These are phyloP conservation scores for Limonius californicus DNA, from an alignment of 1,140 invertebrate species.

Conservation along the genomic window DNA sequence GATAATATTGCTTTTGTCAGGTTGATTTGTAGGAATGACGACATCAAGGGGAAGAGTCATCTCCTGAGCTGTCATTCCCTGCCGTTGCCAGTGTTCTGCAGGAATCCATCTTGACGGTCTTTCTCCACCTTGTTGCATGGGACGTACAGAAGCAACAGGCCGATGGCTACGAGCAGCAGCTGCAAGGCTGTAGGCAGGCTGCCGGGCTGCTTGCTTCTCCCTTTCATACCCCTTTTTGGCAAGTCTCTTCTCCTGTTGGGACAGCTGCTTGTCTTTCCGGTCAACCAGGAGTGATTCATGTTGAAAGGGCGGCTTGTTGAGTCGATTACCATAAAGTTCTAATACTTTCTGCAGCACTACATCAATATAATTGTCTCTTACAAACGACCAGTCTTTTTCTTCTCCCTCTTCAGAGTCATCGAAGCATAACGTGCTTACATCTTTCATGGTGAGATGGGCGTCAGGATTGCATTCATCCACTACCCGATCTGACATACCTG, in stretches of 20 bases:
- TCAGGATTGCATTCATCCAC: slow-evolving; percentile 98
- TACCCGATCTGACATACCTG: slow-evolving; percentile 87
- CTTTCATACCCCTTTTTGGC: slow-evolving; percentile 92
- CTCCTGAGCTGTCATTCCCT: slow-evolving; percentile 92
- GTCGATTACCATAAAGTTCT: slow-evolving; percentile 60
- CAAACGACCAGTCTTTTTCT: slow-evolving; percentile 64
- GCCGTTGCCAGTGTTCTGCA: slow-evolving; percentile 81
- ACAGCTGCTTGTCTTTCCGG: slow-evolving; percentile 92
- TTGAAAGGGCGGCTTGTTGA: slow-evolving; percentile 90
- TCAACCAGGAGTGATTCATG: slow-evolving; percentile 96
- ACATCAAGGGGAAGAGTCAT: slow-evolving; percentile 91
- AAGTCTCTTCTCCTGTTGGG: slow-evolving; percentile 88
- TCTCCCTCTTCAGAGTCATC: slow-evolving; percentile 84
- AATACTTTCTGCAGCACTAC: slow-evolving; percentile 71
- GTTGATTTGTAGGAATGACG: slow-evolving; percentile 86
- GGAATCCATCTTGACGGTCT: slow-evolving; percentile 67
- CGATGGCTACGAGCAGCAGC: slow-evolving; percentile 53
- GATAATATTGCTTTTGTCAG: slow-evolving; percentile 80
- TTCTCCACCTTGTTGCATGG: slow-evolving; percentile 50
- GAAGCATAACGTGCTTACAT: slow-evolving; percentile 90
- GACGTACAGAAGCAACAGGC: slow-evolving; percentile 54
- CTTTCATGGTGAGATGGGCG: slow-evolving; percentile 89
- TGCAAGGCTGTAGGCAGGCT: slow-evolving; percentile 57
- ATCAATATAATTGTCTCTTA: slow-evolving; percentile 74
- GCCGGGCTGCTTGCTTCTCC: slow-evolving; percentile 82